Conservation (phyloP, 2,113 vertebrate species). For the Zapornia atra region DNA sequence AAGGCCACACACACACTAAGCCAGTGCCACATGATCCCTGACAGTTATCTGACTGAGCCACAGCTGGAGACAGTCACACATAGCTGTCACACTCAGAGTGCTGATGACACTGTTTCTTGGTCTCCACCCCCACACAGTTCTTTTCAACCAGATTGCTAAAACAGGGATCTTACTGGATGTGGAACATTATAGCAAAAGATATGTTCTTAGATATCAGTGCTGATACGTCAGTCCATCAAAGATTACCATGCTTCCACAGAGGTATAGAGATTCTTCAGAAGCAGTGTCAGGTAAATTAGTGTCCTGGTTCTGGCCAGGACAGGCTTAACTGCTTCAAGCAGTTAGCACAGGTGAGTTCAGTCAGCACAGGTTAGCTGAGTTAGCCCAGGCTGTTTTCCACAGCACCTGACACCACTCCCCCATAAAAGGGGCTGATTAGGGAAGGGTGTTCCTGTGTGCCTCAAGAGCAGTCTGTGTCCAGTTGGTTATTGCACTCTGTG, state of each 20-base stretch:
- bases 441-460: no score
- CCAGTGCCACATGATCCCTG: not conserved
- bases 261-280: not conserved
- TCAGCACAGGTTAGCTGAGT: no score
- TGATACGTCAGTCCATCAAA: not conserved
- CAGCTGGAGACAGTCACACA: conserved; percentile 10
- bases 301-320: no score
- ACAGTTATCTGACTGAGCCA: not conserved
- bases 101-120: not conserved
- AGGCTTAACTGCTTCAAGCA: no score
- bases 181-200: not conserved
- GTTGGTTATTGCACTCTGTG: no score
- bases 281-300: not conserved
- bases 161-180: not conserved
- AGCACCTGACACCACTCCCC: no score
- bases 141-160: not conserved
- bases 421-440: no score
- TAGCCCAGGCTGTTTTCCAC: no score
- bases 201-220: not conserved
- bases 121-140: not conserved
- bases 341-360: no score
- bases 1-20: not conserved
- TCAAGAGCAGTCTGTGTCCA: no score
- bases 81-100: not conserved
- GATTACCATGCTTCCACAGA: not conserved